Base-by-base conservation (phyloP, 2,888 invertebrate species). In the Coecobrya sp. region DNA sequence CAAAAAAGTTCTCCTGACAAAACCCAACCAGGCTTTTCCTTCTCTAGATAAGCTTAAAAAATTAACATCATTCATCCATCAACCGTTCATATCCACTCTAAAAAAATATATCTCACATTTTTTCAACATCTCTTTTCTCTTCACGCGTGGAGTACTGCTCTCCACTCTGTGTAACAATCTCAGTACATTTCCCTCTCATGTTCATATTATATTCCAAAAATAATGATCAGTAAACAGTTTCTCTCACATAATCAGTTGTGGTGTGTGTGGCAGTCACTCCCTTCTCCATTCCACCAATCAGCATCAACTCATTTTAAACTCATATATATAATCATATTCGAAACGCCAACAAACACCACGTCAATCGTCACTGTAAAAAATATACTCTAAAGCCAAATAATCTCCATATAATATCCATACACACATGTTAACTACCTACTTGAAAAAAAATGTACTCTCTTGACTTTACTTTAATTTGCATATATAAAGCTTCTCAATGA, bases 251-350 rank as follows among this genome's bases (percentile, higher is more conserved):
- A 3, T 8, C 16, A 8, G 10, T 8, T 73, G 84, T 62, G 85
- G 62, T 79, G 85, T 86, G 86, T 86, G 86, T 86, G 86, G 25
- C 86, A 52, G 86, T 45, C 86, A 86, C 86, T 86, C 36, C 86
- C 86, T 52, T 70, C 11, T 5, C 22, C 27, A 52, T 13, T 30
- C 19, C 70, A 49, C 86, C 86, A 86, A 86, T 86, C 52, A 65
- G 7, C 0, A 22, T 30, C 27, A 36, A n/a, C 10, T 19, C 42
- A 13, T 45, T 59, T 49, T 82, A 7, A 36, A 22, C 62, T 13
- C 25, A 36, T 4, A 36, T 36, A 79, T 3, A 25, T 79, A 79
- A 45, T 36, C 70, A 27, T 45, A 13, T 36, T 73, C 11, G n/a
- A 52, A 52, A 52, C n/a, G 13, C 52, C 52, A 52, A 52, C n/a